Percentiles rank a stretch among this genome's conserved stretches.
Conservation (phyloP, 2,797 vertebrate species). For the Mormyrus proboscirostris region DNA sequence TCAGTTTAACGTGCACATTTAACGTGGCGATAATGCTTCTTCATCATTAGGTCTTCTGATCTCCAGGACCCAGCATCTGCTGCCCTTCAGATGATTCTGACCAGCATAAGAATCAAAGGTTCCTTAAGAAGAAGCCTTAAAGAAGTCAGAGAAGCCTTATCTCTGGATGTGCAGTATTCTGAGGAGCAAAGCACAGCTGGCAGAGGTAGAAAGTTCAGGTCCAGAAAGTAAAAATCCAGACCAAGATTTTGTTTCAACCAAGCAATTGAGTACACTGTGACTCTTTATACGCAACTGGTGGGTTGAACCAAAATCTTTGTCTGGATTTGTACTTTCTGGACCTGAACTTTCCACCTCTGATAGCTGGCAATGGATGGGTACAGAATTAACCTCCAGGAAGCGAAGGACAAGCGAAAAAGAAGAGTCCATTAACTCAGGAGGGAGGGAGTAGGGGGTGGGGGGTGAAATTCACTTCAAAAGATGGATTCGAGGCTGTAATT, state of each 20-base stretch:
- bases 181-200: not conserved
- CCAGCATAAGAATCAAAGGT: not conserved
- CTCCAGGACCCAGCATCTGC: not conserved
- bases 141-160: not conserved
- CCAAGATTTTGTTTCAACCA: not conserved
- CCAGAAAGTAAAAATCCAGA: not conserved
- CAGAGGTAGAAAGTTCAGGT: not conserved
- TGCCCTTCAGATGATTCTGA: not conserved
- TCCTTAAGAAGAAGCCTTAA: not conserved
- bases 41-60: not conserved
- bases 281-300: not conserved
- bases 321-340: not conserved
- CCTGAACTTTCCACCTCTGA: not conserved
- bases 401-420: not conserved
- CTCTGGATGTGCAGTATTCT: not conserved
- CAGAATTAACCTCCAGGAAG: not conserved
- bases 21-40: not conserved
- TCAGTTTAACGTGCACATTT: not conserved
- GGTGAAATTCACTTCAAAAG: not conserved
- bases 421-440: not conserved
- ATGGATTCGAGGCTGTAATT: not conserved
- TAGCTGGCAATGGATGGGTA: not conserved
- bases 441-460: not conserved
- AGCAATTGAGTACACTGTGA: not conserved
- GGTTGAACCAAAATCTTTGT: not conserved